Conservation (phyloP, 2,888 invertebrate species). For the Drosophila atripex region DNA sequence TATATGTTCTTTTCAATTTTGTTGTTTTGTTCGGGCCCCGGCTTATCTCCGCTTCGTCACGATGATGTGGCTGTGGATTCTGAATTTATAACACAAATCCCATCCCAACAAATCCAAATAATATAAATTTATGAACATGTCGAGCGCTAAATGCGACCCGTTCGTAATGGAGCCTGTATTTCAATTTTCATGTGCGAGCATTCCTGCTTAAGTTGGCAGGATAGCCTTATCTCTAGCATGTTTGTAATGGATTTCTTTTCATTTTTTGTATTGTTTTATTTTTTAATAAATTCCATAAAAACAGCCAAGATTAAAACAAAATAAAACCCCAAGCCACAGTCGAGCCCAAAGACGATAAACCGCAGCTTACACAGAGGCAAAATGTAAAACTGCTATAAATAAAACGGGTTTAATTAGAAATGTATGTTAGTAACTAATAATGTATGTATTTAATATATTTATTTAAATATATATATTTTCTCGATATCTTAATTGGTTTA, state of each 20-base stretch:
- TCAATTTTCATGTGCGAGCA: constrained; percentile 34
- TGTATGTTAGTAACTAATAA: no score
- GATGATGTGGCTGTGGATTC: constrained; percentile 58
- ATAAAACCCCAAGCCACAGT: constrained; percentile 26
- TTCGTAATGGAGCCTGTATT: constrained; percentile 39
- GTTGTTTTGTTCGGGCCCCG: constrained; percentile 32
- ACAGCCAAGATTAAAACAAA: constrained; percentile 21
- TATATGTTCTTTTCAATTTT: constrained; percentile 13
- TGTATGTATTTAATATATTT: not conserved
- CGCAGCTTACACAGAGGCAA: constrained; percentile 4
- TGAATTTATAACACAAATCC: constrained; percentile 20
- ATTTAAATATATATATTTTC: not conserved
- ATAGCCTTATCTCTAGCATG: constrained; percentile 55
- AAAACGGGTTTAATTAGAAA: no score
- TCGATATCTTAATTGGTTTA: no score
- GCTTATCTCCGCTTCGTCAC: constrained; percentile 53
- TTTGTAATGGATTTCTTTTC: constrained; percentile 36
- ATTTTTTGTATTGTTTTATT: no score
- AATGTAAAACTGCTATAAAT: no score
- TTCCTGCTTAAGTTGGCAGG: constrained; percentile 29
- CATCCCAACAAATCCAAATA: not conserved
- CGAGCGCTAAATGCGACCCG: constrained; percentile 32
- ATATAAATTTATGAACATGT: constrained; percentile 47
- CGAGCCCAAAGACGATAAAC: constrained; percentile 50
- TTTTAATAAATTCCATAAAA: constrained; percentile 53